Base-by-base conservation (phyloP, 1,140 invertebrate species). In the Hetaerina americana region DNA sequence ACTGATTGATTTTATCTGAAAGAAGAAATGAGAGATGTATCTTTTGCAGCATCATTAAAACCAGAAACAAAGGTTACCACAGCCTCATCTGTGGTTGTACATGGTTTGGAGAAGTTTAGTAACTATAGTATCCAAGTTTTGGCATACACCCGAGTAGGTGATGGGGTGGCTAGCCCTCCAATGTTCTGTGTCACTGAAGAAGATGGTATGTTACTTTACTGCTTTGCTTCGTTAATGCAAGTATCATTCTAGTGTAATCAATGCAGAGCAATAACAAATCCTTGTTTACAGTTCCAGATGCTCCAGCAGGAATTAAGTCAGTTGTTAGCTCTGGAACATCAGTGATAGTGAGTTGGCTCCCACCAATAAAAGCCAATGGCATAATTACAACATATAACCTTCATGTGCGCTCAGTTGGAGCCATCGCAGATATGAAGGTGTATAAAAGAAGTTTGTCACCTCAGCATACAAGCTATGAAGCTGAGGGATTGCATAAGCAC, bases 131-230 rank as follows among this genome's bases (percentile, higher is more conserved):
- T 85, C 27, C 80, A 83, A 75, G 82, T 85, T 0, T 75, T 84
- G 70, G 84, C 84, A 31, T 83, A 78, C 73, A 85, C 82, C 5
- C 75, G 80, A 40, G 83, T 82, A 70, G 85, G 85, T 10, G 84
- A 85, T 72, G 85, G 85, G 18, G 80, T 83, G 18, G 76, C 80
- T 28, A 85, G 84, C 74, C 69, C 76, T 10, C 81, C 85, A 0
- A 77, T 87, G 66, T 84, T 80, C 76, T 84, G 86, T 72, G 77
- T 79, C 29, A 87, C 87, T 5, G 79, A 82, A 27, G 83, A 87
- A 77, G 84, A 85, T 77, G 80, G 85, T 85, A 78, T 79, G 70
- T 68, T 15, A 12, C n/a, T 57, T 57, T 57, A 10, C n/a, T 57
- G 40, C 40, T 57, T 57, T 57, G 10, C n/a, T 57, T 57, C 10